Evolutionary conservation across 2,113 vertebrate species (phyloP), one percentile per base, ranked within the genome.

Genomic region (Chloebia gouldiae): DNA sequence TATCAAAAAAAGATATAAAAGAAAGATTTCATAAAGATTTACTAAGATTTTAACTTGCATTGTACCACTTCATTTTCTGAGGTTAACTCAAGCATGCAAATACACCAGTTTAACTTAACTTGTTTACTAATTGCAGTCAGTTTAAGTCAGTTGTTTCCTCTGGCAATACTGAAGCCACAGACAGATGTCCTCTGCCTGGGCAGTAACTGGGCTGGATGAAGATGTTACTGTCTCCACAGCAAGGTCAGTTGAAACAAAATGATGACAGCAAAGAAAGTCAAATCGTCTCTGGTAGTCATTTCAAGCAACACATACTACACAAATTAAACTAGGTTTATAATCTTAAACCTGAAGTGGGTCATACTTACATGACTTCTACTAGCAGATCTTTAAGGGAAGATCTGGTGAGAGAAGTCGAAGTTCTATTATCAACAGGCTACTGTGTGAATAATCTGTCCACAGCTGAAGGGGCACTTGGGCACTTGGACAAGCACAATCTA

Each of bases 341-440:
- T 45, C 75, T 61, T 23, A 75, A 73, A 82, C n/a, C 24, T 83
- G 30, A 73, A 49, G 11, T 15, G 82, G 15, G 21, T 31, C 61
- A 76, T 24, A 88, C 37, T 85, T 54, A 59, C 31, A 19, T 7
- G 16, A 53, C 37, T 60, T 65, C 37, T 80, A 47, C 21, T n/a
- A 73, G 54, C 21, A 70, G 45, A 78, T 56, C 33, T 60, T 12
- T 33, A 54, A 50, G 35, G 30, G 30, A 76, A 92, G 42, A 64
- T 15, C 11, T 0, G 7, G 23, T 1, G 1, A 51, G 25, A 73
- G 22, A 28, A 66, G 27, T 4, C 16, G 11, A 75, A 25, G 20
- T 23, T 14, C 11, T 20, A 13, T 8, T 14, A 63, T 24, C 65
- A 45, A 35, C 3, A 6, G 45, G 28, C 61, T 66, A 64, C 57